Conservation (phyloP, 2,888 invertebrate genomes). For the Ormia ochracea region DNA sequence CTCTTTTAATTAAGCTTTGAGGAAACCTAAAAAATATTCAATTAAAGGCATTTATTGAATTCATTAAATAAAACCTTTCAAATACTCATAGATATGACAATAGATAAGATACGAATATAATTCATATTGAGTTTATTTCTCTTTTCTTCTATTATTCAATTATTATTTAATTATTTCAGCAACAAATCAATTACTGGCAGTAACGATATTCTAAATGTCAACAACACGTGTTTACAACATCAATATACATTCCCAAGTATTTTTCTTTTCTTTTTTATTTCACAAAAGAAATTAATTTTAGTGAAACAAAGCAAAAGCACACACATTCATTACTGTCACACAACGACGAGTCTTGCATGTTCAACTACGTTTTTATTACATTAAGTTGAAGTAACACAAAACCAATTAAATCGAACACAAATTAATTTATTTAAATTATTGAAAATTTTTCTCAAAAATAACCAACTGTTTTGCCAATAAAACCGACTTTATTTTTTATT, state of each 20-base stretch:
- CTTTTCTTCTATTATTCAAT: background rate
- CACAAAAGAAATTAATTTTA: background rate
- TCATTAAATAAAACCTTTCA: background rate
- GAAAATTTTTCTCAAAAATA: no score
- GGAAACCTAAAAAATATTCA: no score
- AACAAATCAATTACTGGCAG: constrained; percentile 30
- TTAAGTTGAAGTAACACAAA: no score
- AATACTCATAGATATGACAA: no score
- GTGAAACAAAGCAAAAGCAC: background rate
- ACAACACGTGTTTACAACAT: constrained; percentile 19
- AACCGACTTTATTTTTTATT: no score
- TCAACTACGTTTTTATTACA: no score
- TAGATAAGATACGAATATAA: background rate
- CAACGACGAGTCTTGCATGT: no score
- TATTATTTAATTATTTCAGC: constrained; percentile 8
- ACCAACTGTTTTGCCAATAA: no score
- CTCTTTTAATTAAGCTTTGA: no score
- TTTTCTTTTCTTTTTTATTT: background rate
- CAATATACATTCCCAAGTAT: background rate
- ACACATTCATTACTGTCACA: no score
- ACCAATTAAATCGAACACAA: no score
- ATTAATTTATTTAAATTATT: no score
- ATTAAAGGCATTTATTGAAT: background rate
- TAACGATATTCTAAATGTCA: constrained; percentile 1
- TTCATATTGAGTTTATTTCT: background rate